These are phyloP conservation scores for Psophia crepitans DNA, from an alignment of 2,113 vertebrate genomes.

Conservation along the genomic window DNA sequence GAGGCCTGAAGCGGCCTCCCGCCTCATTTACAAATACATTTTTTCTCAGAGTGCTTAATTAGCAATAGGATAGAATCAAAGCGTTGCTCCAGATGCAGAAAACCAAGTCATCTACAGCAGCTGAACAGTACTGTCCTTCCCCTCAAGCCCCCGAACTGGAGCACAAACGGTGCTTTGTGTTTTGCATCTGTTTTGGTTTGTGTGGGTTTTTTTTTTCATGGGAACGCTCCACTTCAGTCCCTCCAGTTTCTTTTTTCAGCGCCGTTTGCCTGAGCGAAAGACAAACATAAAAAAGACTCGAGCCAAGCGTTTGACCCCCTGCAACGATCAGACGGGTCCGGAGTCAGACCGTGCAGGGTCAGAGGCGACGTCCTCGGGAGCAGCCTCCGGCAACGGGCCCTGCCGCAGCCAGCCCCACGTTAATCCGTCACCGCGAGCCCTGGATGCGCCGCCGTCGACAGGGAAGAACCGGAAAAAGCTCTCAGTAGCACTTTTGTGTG, in stretches of 20 bases:
- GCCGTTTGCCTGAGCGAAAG: background rate
- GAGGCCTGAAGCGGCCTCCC: background rate
- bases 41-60: background rate
- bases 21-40: background rate
- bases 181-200: background rate
- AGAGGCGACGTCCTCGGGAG: background rate
- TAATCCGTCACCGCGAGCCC: background rate
- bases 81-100: background rate
- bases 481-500: background rate
- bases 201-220: background rate
- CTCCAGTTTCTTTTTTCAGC: background rate
- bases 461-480: background rate
- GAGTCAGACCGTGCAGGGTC: background rate
- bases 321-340: background rate
- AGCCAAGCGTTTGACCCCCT: background rate
- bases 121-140: background rate
- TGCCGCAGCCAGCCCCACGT: background rate
- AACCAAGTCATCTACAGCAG: background rate
- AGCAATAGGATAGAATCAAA: background rate
- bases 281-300: background rate
- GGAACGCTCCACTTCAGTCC: background rate
- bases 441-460: rapidly evolving
- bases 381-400: background rate
- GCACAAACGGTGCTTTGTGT: background rate
- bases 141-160: background rate